Conservation (phyloP, 2,113 vertebrate genomes). For the Brachyistius frenatus region DNA sequence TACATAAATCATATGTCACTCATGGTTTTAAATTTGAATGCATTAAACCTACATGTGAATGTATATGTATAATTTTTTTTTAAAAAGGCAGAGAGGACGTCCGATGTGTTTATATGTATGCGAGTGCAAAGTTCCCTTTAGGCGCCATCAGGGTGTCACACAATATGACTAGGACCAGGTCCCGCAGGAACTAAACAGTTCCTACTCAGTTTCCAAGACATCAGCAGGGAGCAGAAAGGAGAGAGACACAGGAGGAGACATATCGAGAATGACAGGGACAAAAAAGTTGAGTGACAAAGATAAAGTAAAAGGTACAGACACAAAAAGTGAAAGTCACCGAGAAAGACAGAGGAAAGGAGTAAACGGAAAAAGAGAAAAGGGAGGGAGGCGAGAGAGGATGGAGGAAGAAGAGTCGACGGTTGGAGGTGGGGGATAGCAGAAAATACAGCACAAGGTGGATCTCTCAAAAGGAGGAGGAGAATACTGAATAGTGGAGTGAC, state of each 20-base stretch:
- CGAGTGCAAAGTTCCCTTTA: slow-evolving; percentile 43
- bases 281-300: slow-evolving; percentile 46
- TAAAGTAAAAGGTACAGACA: slow-evolving; percentile 31
- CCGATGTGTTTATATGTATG: not conserved
- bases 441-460: slow-evolving; percentile 2
- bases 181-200: slow-evolving; percentile 59
- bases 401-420: slow-evolving; percentile 2
- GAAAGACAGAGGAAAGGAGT: not conserved
- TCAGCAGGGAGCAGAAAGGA: slow-evolving; percentile 48
- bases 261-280: slow-evolving; percentile 38
- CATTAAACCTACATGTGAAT: slow-evolving; percentile 1
- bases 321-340: slow-evolving; percentile 26
- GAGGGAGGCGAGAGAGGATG: slow-evolving; percentile 8
- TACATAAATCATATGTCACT: slow-evolving; percentile 21
- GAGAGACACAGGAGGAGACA: slow-evolving; percentile 20
- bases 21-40: slow-evolving; percentile 9
- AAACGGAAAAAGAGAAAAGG: slow-evolving; percentile 9
- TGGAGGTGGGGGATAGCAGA: not conserved
- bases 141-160: slow-evolving; percentile 71
- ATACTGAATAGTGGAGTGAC: slow-evolving; percentile 17
- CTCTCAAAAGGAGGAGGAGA: slow-evolving; percentile 9
- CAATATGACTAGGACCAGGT: slow-evolving; percentile 58
- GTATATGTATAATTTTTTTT: not conserved
- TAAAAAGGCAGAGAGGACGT: slow-evolving; percentile 20
- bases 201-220: slow-evolving; percentile 70